Percentiles rank a stretch among this genome's conserved stretches.
phyloP scores from a whole-genome alignment of 2,888 invertebrate species.

The Brenthis hecate region DNA sequence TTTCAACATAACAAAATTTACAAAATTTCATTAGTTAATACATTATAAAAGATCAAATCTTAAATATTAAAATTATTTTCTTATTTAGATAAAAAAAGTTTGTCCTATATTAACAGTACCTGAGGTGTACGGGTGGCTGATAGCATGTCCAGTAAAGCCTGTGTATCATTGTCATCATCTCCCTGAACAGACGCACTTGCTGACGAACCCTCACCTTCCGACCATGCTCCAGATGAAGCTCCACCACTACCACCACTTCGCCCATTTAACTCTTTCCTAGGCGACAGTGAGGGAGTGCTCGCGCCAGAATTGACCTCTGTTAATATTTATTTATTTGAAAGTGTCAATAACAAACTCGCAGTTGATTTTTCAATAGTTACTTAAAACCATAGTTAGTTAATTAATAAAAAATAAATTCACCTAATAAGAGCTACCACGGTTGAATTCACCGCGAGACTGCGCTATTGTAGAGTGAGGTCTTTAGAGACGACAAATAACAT shows the following conservation, averaged over 20 bases:
- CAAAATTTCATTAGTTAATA: no score
- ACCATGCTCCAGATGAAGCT: constrained; percentile 87
- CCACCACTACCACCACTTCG: constrained; percentile 75
- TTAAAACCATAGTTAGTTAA: no score
- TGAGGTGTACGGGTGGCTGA: constrained; percentile 89
- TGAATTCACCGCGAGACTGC: no score
- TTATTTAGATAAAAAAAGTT: not conserved
- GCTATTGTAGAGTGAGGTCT: no score
- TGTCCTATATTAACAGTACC: constrained; percentile 60
- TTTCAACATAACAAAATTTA: no score
- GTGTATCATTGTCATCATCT: constrained; percentile 87
- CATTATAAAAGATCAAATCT: no score
- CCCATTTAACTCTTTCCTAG: constrained; percentile 85
- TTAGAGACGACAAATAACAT: no score
- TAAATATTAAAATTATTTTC: not conserved
- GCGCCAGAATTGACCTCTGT: constrained; percentile 73
- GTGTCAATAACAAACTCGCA: no score
- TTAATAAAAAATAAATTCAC: no score
- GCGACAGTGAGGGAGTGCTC: constrained; percentile 85
- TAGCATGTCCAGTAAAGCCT: constrained; percentile 86
- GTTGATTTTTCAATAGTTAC: no score
- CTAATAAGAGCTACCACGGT: no score
- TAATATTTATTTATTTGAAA: not conserved
- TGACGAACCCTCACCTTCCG: constrained; percentile 89
- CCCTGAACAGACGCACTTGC: constrained; percentile 87